Evolutionary conservation across 2,888 invertebrate genomes (phyloP).

Genomic region (Pristionchus maxplancki): DNA sequence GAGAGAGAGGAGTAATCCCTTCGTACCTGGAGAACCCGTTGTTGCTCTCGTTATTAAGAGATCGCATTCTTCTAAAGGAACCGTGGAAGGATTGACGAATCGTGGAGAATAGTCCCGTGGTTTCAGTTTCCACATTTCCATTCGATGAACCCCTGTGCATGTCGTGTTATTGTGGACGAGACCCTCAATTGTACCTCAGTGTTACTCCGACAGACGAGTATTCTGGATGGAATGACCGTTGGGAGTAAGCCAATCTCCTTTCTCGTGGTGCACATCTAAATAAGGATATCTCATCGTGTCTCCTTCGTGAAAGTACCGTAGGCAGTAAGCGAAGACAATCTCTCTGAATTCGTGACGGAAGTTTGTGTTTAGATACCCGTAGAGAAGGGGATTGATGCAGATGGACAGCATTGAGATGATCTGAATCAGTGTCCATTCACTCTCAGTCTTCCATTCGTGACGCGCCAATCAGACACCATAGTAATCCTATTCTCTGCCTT

Average conservation of each 20-base stretch:
- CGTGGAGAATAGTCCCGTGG: conserved; percentile 6
- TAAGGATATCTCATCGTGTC: too few species aligned
- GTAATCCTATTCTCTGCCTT: too few species aligned
- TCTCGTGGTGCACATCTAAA: conserved; percentile 33
- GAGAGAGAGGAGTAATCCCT: neutral
- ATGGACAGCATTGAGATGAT: conserved; percentile 76
- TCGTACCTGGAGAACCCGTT: conserved; percentile 26
- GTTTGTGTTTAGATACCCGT: conserved; percentile 76
- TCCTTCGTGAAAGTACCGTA: neutral
- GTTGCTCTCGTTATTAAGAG: neutral
- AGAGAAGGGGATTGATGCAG: conserved; percentile 77
- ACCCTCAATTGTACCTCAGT: conserved; percentile 17
- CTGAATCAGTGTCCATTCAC: conserved; percentile 22
- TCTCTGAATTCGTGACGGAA: conserved; percentile 76
- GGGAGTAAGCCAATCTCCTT: conserved; percentile 5
- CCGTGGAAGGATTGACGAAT: conserved; percentile 45
- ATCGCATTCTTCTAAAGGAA: conserved; percentile 12
- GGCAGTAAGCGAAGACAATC: conserved; percentile 65
- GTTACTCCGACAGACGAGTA: conserved; percentile 47
- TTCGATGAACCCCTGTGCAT: neutral
- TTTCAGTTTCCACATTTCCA: neutral
- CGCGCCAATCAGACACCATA: neutral
- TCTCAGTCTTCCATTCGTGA: neutral
- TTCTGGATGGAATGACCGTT: conserved; percentile 45
- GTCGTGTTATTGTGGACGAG: neutral